phyloP scores from a whole-genome alignment of 2,888 invertebrate genomes.

The Siphlonurus alternatus region DNA sequence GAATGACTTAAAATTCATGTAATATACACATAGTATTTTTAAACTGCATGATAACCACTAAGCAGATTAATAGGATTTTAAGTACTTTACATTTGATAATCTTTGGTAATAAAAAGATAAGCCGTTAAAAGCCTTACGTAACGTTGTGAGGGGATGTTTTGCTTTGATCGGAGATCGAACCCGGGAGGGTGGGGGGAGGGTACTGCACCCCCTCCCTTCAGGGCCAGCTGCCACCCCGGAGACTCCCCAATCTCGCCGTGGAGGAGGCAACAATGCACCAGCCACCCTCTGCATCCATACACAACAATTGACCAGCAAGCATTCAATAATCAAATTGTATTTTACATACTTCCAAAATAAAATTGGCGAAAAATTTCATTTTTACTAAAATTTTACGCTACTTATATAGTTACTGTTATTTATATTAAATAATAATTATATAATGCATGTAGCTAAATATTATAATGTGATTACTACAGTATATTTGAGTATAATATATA shows the following conservation, averaged over 20 bases:
- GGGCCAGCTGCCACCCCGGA: conserved; percentile 1
- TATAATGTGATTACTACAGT: no score
- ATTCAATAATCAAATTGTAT: background rate
- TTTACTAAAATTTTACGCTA: background rate
- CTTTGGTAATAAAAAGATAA: background rate
- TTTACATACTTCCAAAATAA: background rate
- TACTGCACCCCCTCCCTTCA: background rate
- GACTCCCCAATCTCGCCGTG: background rate
- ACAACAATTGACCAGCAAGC: background rate
- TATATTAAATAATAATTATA: no score
- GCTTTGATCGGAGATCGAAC: background rate
- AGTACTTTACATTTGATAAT: background rate
- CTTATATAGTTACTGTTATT: no score
- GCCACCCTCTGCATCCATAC: background rate
- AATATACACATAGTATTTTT: background rate
- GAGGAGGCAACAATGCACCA: background rate
- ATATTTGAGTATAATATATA: no score
- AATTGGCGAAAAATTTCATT: background rate
- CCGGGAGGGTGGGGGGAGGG: background rate
- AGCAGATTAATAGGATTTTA: background rate
- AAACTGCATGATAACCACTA: background rate
- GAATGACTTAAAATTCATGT: background rate
- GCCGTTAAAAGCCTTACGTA: background rate
- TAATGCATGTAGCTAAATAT: no score
- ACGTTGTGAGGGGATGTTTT: background rate